These are phyloP conservation scores for Cephus rjabovi DNA, from an alignment of 2,888 invertebrate species.

Conservation along the genomic window DNA sequence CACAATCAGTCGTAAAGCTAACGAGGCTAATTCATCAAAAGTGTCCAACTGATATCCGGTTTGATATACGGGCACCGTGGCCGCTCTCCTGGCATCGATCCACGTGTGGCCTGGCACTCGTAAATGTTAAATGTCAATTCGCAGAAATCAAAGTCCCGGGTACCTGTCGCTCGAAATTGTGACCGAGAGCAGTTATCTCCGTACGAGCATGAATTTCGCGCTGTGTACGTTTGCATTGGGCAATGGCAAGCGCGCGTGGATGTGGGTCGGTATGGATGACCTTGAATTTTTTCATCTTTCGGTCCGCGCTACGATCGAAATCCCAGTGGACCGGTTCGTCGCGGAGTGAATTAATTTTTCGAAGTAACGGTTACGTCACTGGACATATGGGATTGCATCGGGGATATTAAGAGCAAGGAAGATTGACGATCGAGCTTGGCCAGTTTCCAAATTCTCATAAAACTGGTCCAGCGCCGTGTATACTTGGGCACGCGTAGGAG, in stretches of 20 bases:
- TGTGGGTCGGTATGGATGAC: not conserved
- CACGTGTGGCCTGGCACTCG: constrained; percentile 16
- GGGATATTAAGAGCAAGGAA: not conserved
- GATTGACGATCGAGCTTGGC: not conserved
- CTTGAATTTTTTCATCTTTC: too few relatives aligned
- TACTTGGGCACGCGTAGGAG: not conserved
- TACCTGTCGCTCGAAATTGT: not conserved
- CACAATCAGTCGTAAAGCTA: constrained; percentile 49
- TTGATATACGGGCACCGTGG: constrained; percentile 39
- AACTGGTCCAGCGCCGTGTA: not conserved
- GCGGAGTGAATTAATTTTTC: not conserved
- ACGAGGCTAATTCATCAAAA: constrained; percentile 56
- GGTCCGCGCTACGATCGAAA: too few relatives aligned
- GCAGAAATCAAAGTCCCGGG: not conserved
- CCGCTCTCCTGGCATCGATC: constrained; percentile 20
- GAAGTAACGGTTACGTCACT: not conserved
- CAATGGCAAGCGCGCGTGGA: not conserved
- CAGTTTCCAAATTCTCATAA: not conserved
- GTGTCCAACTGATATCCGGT: constrained; percentile 46
- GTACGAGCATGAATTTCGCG: not conserved
- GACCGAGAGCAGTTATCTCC: not conserved
- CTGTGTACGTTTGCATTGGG: not conserved
- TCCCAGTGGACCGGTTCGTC: not conserved
- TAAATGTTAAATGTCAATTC: constrained; percentile 26
- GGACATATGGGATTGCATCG: not conserved